These are phyloP conservation scores for Drosophila navojoa DNA, from an alignment of 1,140 invertebrate genomes.

Conservation along the genomic window DNA sequence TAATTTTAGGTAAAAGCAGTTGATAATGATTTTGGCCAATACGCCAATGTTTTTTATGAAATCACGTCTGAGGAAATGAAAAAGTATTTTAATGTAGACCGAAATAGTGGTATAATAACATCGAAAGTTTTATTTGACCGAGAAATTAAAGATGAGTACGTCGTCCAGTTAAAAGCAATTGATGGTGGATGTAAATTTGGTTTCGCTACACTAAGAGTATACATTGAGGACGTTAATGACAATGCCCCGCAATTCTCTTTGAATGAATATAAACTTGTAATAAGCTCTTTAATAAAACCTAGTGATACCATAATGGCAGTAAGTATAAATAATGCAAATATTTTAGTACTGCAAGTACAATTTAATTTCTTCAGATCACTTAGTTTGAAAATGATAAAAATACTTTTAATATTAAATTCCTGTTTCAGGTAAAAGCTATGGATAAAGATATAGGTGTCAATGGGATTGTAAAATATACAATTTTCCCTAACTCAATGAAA, in stretches of 20 bases:
- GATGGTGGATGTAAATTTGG: constrained; percentile 93
- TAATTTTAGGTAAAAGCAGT: constrained; percentile 87
- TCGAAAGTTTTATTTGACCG: constrained; percentile 91
- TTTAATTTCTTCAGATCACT: not conserved
- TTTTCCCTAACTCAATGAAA: constrained; percentile 87
- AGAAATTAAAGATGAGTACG: constrained; percentile 89
- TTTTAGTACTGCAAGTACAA: not conserved
- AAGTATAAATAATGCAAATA: constrained; percentile 37
- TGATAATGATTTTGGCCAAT: constrained; percentile 93
- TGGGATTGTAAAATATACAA: constrained; percentile 89
- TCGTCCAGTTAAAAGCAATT: constrained; percentile 92
- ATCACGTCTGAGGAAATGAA: constrained; percentile 91
- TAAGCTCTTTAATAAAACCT: constrained; percentile 87
- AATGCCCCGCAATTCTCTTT: constrained; percentile 92
- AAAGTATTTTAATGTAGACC: constrained; percentile 92
- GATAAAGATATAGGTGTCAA: constrained; percentile 90
- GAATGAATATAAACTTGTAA: constrained; percentile 91
- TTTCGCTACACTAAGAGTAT: constrained; percentile 91
- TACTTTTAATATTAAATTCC: not conserved
- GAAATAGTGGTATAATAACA: constrained; percentile 90
- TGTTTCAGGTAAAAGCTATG: constrained; percentile 85
- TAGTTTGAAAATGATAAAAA: not conserved
- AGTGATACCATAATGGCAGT: constrained; percentile 89
- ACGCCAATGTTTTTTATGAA: constrained; percentile 90
- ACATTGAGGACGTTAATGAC: constrained; percentile 94